Evolutionary conservation across 2,888 invertebrate species (phyloP), one percentile per base, ranked within the genome.

Genomic region (Drosophila infuscata): DNA sequence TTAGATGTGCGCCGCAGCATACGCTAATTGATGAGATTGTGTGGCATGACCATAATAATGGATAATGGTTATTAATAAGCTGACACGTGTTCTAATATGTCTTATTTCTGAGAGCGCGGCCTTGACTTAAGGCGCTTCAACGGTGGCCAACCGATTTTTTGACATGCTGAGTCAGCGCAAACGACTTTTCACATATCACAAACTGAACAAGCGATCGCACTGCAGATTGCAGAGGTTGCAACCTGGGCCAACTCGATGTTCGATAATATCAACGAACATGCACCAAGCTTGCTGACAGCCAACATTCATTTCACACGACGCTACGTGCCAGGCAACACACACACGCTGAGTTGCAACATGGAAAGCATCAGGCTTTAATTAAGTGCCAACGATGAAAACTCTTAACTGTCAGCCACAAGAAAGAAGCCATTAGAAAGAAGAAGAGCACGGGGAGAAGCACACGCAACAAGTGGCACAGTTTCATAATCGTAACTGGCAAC

Each of bases 181-280:
- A 30, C 61, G 76, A 81, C 82, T 61, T 81, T 68, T 81, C 82
- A 69, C 79, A 78, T 69, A 73, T 80, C 79, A 81, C 78, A 78
- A 43, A 17, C 36, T 35, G 52, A 54, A 46, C 20, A 51, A n/a
- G 61, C 67, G 71, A 70, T 80, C 65, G 83, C 58, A 74, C 36
- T 3, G 30, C 51, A 25, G 51, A 57, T 57, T 35, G 69, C 54
- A 68, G 56, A 79, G 75, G 70, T 73, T 67, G 73, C 68, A 59
- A 5, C 59, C 29, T 60, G 65, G 71, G 58, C 63, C 68, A 69
- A 62, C 81, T 65, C 78, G 58, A 58, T 87, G 84, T 88, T 85
- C 90, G 90, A 88, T 89, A 76, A 79, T 84, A 84, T 89, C 90
- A 79, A 51, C 59, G 70, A 80, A 80, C 88, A 84, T 87, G 88